phyloP scores from a whole-genome alignment of 2,113 vertebrate species.

The Heterochromis multidens region DNA sequence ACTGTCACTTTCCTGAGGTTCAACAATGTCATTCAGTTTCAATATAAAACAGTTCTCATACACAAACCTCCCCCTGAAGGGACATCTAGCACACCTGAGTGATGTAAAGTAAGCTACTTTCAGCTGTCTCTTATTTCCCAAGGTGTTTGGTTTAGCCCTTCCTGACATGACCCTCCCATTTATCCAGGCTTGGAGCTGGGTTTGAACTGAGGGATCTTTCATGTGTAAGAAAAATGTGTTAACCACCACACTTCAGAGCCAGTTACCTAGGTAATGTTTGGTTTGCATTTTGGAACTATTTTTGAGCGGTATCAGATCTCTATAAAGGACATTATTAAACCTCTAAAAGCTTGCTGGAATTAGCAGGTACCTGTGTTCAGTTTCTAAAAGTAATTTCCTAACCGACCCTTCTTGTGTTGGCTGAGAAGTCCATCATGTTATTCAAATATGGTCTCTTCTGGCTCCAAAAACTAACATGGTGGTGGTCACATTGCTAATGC shows the following conservation, averaged over 20 bases:
- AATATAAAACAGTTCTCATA: no score
- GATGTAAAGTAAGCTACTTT: background rate
- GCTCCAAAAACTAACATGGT: background rate
- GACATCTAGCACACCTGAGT: background rate
- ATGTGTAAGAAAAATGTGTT: no score
- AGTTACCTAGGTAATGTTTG: no score
- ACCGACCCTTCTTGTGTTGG: background rate
- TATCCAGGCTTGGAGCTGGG: background rate
- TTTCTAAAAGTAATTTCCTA: no score
- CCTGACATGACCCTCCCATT: background rate
- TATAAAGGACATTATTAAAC: background rate
- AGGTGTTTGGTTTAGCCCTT: background rate
- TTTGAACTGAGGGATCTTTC: background rate
- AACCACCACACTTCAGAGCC: no score
- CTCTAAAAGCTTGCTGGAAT: background rate
- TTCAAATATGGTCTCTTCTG: no score
- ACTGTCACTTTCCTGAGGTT: no score
- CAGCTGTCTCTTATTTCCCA: background rate
- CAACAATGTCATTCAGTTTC: background rate
- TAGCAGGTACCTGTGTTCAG: background rate
- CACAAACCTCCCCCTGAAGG: no score
- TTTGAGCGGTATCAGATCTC: no score
- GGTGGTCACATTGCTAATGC: background rate
- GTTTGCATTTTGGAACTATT: no score
- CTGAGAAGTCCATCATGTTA: background rate